A percentile compares a stretch with the other conserved stretches of the same genome.
These are phyloP conservation scores for Cremastinae sp. DNA, from an alignment of 2,888 invertebrate genomes.

Conservation along the genomic window DNA sequence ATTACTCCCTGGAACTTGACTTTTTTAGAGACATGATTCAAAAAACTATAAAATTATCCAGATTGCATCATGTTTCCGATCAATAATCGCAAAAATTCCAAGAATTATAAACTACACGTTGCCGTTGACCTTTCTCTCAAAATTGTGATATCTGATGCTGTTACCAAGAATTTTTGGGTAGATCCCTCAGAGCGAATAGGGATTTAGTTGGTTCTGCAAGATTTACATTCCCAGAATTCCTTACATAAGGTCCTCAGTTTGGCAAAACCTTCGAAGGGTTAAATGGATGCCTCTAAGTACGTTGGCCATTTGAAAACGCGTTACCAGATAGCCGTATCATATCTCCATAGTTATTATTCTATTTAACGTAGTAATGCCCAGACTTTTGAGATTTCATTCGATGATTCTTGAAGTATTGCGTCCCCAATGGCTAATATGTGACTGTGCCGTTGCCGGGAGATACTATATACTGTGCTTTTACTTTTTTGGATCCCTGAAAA, in stretches of 20 bases:
- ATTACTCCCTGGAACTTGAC: background rate
- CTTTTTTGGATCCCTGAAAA: background rate
- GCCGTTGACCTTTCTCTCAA: background rate
- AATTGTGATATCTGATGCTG: constrained; percentile 1
- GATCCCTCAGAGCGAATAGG: background rate
- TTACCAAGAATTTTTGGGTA: constrained; percentile 21
- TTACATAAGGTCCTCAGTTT: constrained; percentile 36
- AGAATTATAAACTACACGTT: background rate
- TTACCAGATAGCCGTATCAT: constrained; percentile 55
- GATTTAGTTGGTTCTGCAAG: constrained; percentile 26
- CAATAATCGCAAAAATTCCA: constrained; percentile 11
- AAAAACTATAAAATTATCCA: too few species aligned
- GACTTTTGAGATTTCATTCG: constrained; percentile 39
- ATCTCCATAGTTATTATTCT: constrained; percentile 53
- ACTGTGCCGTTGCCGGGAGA: constrained; percentile 41
- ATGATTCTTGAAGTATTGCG: constrained; percentile 28
- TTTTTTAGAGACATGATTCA: too few species aligned
- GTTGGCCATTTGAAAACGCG: constrained; percentile 59
- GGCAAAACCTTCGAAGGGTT: constrained; percentile 55
- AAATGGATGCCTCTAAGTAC: constrained; percentile 59
- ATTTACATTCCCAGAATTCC: constrained; percentile 52
- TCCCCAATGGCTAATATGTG: constrained; percentile 28
- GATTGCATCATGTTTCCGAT: too few species aligned
- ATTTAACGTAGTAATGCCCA: constrained; percentile 35
- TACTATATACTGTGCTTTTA: constrained; percentile 16